Percentiles rank a stretch among this genome's conserved stretches.
phyloP scores from a whole-genome alignment of 1,140 invertebrate species.

The Apis florea region DNA sequence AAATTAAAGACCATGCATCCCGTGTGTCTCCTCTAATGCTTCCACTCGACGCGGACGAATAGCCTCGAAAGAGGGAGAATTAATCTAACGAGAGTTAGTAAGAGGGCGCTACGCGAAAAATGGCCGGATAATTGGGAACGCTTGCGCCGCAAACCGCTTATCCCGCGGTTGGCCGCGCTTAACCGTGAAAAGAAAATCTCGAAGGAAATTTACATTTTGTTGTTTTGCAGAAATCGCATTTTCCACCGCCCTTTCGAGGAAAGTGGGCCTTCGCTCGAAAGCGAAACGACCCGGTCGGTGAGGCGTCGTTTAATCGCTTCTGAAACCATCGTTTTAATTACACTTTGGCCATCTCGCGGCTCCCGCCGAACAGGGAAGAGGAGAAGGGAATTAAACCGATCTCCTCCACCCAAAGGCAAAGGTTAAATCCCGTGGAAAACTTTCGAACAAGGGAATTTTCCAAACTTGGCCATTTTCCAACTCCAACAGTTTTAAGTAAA shows the following conservation, averaged over 20 bases:
- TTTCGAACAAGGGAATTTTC: background rate
- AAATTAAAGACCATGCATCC: constrained; percentile 52
- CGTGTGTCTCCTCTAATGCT: constrained; percentile 4
- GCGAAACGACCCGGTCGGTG: no score
- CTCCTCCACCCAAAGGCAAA: no score
- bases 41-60: constrained; percentile 18
- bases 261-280: background rate
- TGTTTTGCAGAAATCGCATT: background rate
- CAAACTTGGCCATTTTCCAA: constrained; percentile 16
- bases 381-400: background rate
- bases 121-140: constrained; percentile 1
- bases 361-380: background rate
- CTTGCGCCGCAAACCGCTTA: constrained; percentile 6
- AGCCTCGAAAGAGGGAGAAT: constrained; percentile 1
- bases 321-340: constrained; percentile 28
- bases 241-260: background rate
- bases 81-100: background rate
- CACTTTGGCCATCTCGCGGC: background rate
- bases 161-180: background rate
- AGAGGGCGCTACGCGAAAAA: constrained; percentile 14
- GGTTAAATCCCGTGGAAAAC: background rate
- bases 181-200: constrained; percentile 32
- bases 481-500: constrained; percentile 6
- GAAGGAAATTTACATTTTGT: constrained; percentile 33
- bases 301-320: constrained; percentile 14